Base-by-base conservation (phyloP, 2,113 vertebrate species). In the Perccottus glenii region DNA sequence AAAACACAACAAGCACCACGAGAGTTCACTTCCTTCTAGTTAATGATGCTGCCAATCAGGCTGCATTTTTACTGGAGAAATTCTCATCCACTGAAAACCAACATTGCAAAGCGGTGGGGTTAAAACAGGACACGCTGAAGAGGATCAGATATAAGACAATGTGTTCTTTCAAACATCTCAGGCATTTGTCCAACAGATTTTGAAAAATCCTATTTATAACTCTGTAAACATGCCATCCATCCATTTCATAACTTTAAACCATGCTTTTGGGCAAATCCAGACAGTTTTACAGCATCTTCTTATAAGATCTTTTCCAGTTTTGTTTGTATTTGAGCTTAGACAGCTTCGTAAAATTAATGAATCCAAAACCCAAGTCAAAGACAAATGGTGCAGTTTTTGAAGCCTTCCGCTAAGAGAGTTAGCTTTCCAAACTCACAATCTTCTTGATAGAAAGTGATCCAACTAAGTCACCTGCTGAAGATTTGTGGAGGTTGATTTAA, bases 161-260 rank as follows among this genome's bases (percentile, higher is more conserved):
- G 47, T 49, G 27, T 70, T 67, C 19, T 8, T 57, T 51, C 45
- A n/a, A 71, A 16, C 57, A 57, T 42, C 62, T 67, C 51, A 36
- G 60, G 57, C 71, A 71, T 19, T 57, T 63, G 67, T 74, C 75
- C 79, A 77, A 32, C 11, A 7, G 64, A 46, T 78, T 49, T 12
- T 68, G 64, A 68, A 75, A 51, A 47, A 57, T 69, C 65, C 48
- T 64, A 60, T 76, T 38, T n/a, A 55, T 69, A 66, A 73, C 61
- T 57, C 8, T 0, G 51, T 44, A 48, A 60, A 6, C 42, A 42
- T 27, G 57, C 49, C 52, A 12, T 6, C 12, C 52, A n/a, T 15
- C 9, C 4, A 12, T 55, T 55, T n/a, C 12, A 55, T 15, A 6
- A 55, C 35, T n/a, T n/a, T 6, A 11, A 53, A 27, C 9, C n/a